Base-by-base conservation (phyloP, 2,888 invertebrate genomes). In the Nomada fabriciana region DNA sequence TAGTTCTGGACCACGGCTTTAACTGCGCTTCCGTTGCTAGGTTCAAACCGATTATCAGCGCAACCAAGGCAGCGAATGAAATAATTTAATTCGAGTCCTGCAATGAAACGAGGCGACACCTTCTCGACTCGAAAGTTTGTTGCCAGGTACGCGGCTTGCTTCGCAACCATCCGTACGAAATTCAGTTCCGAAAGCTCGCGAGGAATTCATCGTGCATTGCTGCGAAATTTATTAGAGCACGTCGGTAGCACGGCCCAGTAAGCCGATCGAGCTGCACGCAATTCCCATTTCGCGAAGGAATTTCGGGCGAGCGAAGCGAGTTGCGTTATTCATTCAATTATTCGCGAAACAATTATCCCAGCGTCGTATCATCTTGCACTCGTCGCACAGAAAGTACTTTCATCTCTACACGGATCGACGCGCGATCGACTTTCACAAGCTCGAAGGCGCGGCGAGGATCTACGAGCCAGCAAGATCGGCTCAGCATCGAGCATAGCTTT, bases 181-280 rank as follows among this genome's bases (percentile, higher is more conserved):
- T 55, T 57, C 23, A 55, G 57, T 80, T 57, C 61, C 25, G 15
- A 55, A 76, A 68, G 65, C 42, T 25, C 47, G 11, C 1, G 7
- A 43, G 13, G 23, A 23, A 69, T 57, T 55, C 55, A 2, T 50
- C 2, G 50, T 25, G 25, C 72, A 2, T 29, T n/a, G 42, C 36
- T 25, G 11, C 18, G 65, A 65, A 78, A 83, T 59, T 90, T 89
- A 86, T 89, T 76, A 72, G 83, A 90, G 84, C 86, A 77, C 15
- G 73, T 47, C 64, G 83, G 82, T 59, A 84, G 81, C 61, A 84
- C 85, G 85, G 76, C 83, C 82, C 73, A 81, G 50, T 82, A 75
- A 83, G 23, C 18, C 2, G 61, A 20, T 10, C 43, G 13, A 20
- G 43, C 7, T 50, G 15, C 53, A 18, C 5, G 55, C 29, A 15